Conservation (phyloP, 2,888 invertebrate species). For the Drosophila peninsularis region DNA sequence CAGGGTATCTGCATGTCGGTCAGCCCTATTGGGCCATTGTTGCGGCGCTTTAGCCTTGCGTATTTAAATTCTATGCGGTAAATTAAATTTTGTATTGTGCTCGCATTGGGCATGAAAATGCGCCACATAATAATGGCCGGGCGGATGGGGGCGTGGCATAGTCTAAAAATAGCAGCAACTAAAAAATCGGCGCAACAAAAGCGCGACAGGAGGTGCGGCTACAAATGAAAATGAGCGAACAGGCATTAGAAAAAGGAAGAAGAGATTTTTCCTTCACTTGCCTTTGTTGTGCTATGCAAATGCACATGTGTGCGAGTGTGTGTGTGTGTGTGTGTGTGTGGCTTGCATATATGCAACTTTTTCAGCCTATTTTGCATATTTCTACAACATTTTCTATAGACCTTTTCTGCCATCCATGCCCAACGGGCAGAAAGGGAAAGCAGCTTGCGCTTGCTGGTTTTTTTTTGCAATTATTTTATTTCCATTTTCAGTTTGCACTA, state of each 20-base stretch:
- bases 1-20: constrained; percentile 13
- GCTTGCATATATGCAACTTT: constrained; percentile 58
- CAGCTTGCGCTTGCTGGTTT: constrained; percentile 20
- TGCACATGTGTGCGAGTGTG: constrained; percentile 35
- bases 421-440: constrained; percentile 54
- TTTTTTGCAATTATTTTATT: constrained; percentile 62
- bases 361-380: constrained; percentile 70
- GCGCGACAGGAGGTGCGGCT: constrained; percentile 37
- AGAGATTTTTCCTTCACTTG: constrained; percentile 10
- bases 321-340: constrained; percentile 26
- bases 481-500: constrained; percentile 34
- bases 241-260: constrained; percentile 1
- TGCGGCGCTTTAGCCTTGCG: constrained; percentile 21
- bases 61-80: constrained; percentile 71
- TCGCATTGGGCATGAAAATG: constrained; percentile 51
- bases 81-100: constrained; percentile 72
- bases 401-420: constrained; percentile 26
- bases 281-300: constrained; percentile 24
- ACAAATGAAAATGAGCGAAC: constrained; percentile 58
- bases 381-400: constrained; percentile 37
- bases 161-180: constrained; percentile 48
- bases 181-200: constrained; percentile 44
- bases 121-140: constrained; percentile 31
- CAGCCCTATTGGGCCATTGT: not conserved
- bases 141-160: constrained; percentile 20